These are phyloP conservation scores for Junonia oenone DNA, from an alignment of 2,888 invertebrate species.

Conservation along the genomic window DNA sequence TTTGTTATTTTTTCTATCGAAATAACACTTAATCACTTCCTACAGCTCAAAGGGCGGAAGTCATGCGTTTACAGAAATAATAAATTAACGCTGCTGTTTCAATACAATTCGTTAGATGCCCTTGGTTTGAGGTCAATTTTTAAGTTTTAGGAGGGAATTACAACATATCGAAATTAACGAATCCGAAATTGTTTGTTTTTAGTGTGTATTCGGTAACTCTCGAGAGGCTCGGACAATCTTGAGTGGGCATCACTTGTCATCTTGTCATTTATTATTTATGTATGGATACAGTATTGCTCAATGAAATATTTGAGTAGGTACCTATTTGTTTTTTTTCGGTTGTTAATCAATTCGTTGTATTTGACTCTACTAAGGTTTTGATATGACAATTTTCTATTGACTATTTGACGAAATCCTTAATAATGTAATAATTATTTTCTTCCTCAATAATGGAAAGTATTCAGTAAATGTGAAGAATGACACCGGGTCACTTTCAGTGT, in stretches of 20 bases:
- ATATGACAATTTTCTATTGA: no score
- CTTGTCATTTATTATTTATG: conserved; percentile 27
- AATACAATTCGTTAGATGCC: conserved; percentile 51
- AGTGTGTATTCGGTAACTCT: conserved; percentile 64
- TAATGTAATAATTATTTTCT: neutral
- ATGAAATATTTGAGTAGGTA: conserved; percentile 4
- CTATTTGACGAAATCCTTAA: neutral
- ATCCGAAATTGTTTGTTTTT: conserved; percentile 55
- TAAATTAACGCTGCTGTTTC: conserved; percentile 67
- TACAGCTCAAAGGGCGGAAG: conserved; percentile 75
- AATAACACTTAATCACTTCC: conserved; percentile 72
- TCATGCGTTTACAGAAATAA: conserved; percentile 67
- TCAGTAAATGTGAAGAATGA: conserved; percentile 14
- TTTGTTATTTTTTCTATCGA: conserved; percentile 67
- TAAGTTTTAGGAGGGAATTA: conserved; percentile 53
- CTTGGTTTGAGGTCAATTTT: conserved; percentile 67
- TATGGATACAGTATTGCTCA: conserved; percentile 24
- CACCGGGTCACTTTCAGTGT: conserved; percentile 18
- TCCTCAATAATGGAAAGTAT: neutral
- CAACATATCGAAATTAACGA: conserved; percentile 56
- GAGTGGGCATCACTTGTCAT: conserved; percentile 45
- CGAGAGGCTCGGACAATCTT: conserved; percentile 55
- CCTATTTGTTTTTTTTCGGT: neutral
- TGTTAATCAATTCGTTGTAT: neutral
- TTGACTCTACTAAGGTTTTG: neutral